Base-by-base conservation (phyloP, 2,113 vertebrate species). In the Pygoscelis antarcticus region DNA sequence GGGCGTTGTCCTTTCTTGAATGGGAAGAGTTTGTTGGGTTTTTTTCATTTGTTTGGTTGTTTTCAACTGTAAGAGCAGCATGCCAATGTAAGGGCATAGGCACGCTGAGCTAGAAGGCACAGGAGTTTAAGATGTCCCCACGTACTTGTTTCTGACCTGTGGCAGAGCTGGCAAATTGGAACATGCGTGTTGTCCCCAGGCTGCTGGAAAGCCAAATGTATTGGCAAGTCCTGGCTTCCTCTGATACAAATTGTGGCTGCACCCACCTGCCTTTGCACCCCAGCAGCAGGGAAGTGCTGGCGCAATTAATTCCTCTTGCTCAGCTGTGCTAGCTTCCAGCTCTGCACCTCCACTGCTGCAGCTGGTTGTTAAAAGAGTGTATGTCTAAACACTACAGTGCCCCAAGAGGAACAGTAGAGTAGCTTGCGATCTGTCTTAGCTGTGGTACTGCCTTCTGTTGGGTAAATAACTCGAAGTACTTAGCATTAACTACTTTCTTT, bases 371-470 rank as follows among this genome's bases (percentile, higher is more conserved):
- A 30, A 74, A 64, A 5, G 23, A 57, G 9, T 10, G 36, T 10
- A 25, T 18, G 13, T 25, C 20, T 42, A 32, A 64, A 78, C 36
- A 11, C 60, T 12, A 6, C 70, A 21, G 25, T 44, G 38, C 5
- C n/a, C 52, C n/a, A 29, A 51, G 42, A 51, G 0, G 2, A 79
- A 32, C 3, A 76, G 30, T 0, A 44, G 25, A 51, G n/a, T 11
- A 54, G 25, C 29, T 9, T 62, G 47, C 52, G 40, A 51, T 20
- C 29, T 34, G 32, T 9, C 18, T 23, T 69, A 42, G 44, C 57
- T 77, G 54, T 55, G 61, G 46, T 34, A 36, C 68, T 81, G 36
- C 64, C 49, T 76, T 55, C 7, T 32, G 29, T 68, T 64, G 54
- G 14, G 44, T 58, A 72, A 88, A 47, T 46, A 85, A 27, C 55